Percentiles rank a stretch among this genome's conserved stretches.
Conservation (phyloP, 2,888 invertebrate genomes). For the Epistrophella euchroma region DNA sequence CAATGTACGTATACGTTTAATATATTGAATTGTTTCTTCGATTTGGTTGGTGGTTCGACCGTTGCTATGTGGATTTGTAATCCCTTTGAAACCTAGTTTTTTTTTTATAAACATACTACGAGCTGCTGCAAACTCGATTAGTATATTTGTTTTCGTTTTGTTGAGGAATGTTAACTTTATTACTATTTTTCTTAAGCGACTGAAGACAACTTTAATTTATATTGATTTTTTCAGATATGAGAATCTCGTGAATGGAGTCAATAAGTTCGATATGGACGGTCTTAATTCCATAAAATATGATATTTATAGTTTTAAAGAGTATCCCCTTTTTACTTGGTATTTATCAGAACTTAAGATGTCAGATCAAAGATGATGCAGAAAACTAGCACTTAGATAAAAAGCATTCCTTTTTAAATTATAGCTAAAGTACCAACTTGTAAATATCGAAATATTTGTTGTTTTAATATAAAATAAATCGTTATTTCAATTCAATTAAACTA, state of each 20-base stretch:
- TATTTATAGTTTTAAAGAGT: constrained; percentile 87
- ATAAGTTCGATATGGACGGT: constrained; percentile 93
- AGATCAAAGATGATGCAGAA: constrained; percentile 79
- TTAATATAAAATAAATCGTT: constrained; percentile 58
- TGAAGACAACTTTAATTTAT: neutral
- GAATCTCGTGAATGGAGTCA: constrained; percentile 92
- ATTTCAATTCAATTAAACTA: constrained; percentile 42
- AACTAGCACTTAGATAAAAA: constrained; percentile 16
- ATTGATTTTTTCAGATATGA: constrained; percentile 87
- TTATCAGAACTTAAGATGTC: constrained; percentile 88
- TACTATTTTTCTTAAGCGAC: neutral
- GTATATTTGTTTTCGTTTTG: too few relatives aligned
- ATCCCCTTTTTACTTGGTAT: constrained; percentile 92
- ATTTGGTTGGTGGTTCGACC: too few relatives aligned
- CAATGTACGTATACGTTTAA: too few relatives aligned
- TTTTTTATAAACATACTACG: too few relatives aligned
- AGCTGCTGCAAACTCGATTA: too few relatives aligned
- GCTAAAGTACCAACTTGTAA: constrained; percentile 56
- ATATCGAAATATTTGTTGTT: constrained; percentile 49
- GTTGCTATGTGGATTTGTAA: too few relatives aligned
- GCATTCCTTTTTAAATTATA: constrained; percentile 36
- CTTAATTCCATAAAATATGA: constrained; percentile 93
- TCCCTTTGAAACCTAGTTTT: too few relatives aligned
- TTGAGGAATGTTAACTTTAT: too few relatives aligned
- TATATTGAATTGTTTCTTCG: too few relatives aligned